Evolutionary conservation across 53 echinoderm and acorn worm genomes (phyloP), one percentile per base, ranked within the genome.

Genomic region (Patiria pectinifera): DNA sequence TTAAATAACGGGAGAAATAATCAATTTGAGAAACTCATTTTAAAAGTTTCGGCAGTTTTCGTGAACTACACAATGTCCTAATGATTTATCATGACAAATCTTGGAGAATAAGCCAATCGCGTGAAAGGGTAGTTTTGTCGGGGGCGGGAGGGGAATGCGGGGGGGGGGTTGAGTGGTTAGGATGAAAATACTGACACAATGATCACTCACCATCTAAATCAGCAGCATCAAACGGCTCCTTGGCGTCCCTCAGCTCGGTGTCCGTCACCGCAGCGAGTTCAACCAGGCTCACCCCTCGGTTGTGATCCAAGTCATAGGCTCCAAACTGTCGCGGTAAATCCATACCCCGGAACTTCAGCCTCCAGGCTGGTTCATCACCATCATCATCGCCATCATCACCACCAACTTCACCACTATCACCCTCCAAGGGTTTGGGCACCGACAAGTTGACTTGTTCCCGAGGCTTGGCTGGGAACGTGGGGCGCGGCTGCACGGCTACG

Each of bases 231-330:
- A 93, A 93, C 11, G 93, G 93, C 71, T 87, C 74, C 47, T 44
- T 61, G 8, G 93, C 93, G 48, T 93, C 88, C 21, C 53, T 76
- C 15, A 87, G 4, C 48, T 87, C 82, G 0, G 93, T 93, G 22
- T 87, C 93, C 14, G 93, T 93, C 59, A 83, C 93, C 19, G 82
- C 60, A 43, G 93, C 87, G 16, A 93, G 45, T 49, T 93, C 93
- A 21, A 61, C 46, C 86, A 93, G 58, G 45, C 87, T 87, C 24
- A 93, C 88, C 48, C 93, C 88, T 48, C 75, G 82, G 24, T 62
- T 88, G 44, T 88, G 93, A 63, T 93, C 83, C 62, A 71, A 63
- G 24, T 93, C 93, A 44, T 93, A 93, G 59, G 88, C 58, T 22
- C 82, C 48, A 62, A 93, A 93, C 59, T 78, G 43, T 59, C 83